Conservation (phyloP, 2,113 vertebrate species). For the Festucalex cinctus region DNA sequence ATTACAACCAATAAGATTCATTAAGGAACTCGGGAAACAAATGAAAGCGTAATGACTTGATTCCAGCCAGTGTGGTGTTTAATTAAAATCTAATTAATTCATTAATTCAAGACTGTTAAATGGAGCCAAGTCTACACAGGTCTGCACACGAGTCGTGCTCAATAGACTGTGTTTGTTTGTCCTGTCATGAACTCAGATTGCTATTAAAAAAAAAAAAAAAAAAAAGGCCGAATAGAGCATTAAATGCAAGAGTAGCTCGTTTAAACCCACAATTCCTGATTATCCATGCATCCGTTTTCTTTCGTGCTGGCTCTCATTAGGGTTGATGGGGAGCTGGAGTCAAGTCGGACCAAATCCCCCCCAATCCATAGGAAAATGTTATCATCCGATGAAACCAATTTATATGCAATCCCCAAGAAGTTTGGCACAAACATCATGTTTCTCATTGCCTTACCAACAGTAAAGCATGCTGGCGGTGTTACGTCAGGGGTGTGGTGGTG, state of each 20-base stretch:
- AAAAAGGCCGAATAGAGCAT: too few species aligned
- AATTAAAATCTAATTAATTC: constrained; percentile 9
- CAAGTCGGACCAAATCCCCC: neutral
- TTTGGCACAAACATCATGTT: too few species aligned
- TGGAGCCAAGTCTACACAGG: neutral
- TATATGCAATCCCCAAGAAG: too few species aligned
- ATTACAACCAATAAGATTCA: constrained; percentile 20
- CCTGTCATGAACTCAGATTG: neutral
- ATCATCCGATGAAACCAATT: neutral
- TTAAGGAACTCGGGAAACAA: constrained; percentile 35
- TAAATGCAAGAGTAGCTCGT: neutral
- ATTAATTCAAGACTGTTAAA: constrained; percentile 1
- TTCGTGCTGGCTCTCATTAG: neutral
- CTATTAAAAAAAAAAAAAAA: neutral
- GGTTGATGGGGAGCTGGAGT: neutral
- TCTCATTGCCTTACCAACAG: too few species aligned
- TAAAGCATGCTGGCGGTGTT: too few species aligned
- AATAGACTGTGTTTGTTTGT: constrained; percentile 11
- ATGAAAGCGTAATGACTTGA: constrained; percentile 22
- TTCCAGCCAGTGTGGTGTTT: constrained; percentile 7
- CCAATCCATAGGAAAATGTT: neutral
- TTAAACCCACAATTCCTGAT: neutral
- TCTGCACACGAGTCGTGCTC: neutral
- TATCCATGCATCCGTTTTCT: neutral
- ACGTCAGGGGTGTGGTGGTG: too few species aligned